These are phyloP conservation scores for Epinephelus cyanopodus DNA, from an alignment of 2,113 vertebrate species.

Conservation along the genomic window DNA sequence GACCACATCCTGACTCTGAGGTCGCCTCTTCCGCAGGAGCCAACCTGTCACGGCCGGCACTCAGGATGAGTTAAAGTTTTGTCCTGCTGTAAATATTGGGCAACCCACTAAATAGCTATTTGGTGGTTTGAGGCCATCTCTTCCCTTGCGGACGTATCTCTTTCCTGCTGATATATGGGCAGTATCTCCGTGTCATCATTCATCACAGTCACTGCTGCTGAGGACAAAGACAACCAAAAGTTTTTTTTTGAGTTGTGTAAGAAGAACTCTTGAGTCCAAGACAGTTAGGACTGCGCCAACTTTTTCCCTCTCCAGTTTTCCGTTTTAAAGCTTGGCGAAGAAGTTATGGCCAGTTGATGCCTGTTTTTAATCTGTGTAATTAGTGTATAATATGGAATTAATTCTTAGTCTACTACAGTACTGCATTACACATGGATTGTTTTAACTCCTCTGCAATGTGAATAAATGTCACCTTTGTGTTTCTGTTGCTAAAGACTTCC, in stretches of 20 bases:
- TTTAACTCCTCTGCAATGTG: background rate
- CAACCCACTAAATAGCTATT: constrained; percentile 58
- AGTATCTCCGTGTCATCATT: constrained; percentile 18
- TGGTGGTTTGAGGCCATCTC: constrained; percentile 56
- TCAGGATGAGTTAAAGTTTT: constrained; percentile 47
- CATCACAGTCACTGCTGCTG: constrained; percentile 30
- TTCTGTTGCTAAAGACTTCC: background rate
- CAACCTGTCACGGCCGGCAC: constrained; percentile 37
- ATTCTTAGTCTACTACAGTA: background rate
- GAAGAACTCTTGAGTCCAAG: background rate
- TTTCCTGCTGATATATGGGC: constrained; percentile 19
- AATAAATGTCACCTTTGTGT: background rate
- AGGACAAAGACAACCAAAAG: background rate
- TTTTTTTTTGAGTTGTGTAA: background rate
- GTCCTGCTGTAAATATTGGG: constrained; percentile 58
- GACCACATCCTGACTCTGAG: constrained; percentile 58
- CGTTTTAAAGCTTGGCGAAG: background rate
- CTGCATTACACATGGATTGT: background rate
- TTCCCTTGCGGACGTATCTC: constrained; percentile 11
- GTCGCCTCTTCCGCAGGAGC: constrained; percentile 45
- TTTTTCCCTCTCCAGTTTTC: background rate
- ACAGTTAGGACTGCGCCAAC: background rate
- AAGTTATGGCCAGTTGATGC: background rate
- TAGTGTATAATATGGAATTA: background rate
- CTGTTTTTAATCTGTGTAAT: constrained; percentile 10